Evolutionary conservation across 2,888 invertebrate genomes (phyloP), one percentile per base, ranked within the genome.

Genomic region (Drosophila koepferae): DNA sequence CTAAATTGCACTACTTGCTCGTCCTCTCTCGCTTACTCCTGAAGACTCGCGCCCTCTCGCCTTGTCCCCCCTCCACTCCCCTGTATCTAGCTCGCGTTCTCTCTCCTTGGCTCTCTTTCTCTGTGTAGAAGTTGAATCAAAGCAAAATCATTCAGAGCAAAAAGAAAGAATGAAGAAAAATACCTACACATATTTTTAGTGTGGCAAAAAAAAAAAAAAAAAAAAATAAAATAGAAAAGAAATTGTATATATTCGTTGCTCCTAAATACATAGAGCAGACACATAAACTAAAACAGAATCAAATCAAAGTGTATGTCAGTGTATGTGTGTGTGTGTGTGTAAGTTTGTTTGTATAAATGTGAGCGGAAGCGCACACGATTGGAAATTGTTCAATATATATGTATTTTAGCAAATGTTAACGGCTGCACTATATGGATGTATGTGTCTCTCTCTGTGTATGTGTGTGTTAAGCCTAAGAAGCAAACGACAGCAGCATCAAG

Each of bases 221-320:
- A 66, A 54, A 59, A 74, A 80, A 77, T 67, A 63, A 43, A 80
- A 77, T 75, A 75, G 80, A 77, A 73, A 80, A 79, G 71, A 77
- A 81, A 82, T 81, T 84, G 80, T 80, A 87, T 82, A 82, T 86
- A 87, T 87, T 87, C 87, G 76, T 88, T 86, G 84, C 76, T 86
- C 81, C 86, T 80, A 84, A 87, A 84, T 66, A 81, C 76, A 81
- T 68, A 78, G 65, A 73, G 61, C 58, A 64, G 40, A 51, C 71
- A 58, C 23, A 34, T 66, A 46, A 69, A 61, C 77, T 59, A 65
- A 59, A 56, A 38, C 40, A 23, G 41, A 72, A n/a, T 55, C 38
- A 77, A 72, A 67, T 71, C 60, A 72, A 65, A 71, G 59, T 55
- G 55, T 56, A 10, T 55, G 40, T 40, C 59, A 40, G 49, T 66